Percentiles rank a stretch among this genome's conserved stretches.
Evolutionary conservation across 2,888 invertebrate genomes (phyloP).

Genomic region (Furcula furcula): DNA sequence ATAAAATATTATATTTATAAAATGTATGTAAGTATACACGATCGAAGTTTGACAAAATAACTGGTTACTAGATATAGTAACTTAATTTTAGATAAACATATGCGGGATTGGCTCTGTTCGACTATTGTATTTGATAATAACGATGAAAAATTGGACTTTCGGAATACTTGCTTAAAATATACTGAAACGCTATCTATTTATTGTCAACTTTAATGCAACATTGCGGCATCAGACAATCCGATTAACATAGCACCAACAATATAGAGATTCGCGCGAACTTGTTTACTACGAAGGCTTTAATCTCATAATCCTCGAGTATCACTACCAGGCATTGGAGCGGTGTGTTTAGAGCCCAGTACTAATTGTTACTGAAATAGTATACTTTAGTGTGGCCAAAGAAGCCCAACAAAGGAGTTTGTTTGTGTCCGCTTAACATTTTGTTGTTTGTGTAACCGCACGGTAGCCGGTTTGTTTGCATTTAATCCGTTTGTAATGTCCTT

Average conservation of each 20-base stretch:
- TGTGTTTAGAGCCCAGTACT: constrained; percentile 41
- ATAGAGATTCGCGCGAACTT: constrained; percentile 56
- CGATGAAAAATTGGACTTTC: no score
- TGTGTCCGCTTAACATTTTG: constrained; percentile 68
- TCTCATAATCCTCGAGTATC: constrained; percentile 73
- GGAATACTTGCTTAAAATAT: no score
- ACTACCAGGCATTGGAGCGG: constrained; percentile 50
- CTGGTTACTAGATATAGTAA: no score
- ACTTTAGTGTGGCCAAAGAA: constrained; percentile 46
- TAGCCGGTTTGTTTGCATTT: constrained; percentile 71
- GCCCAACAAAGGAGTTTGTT: constrained; percentile 68
- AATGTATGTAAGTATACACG: no score
- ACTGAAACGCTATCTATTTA: no score
- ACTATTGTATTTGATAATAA: no score
- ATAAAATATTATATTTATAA: no score
- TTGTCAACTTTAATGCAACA: no score
- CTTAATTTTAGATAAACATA: no score
- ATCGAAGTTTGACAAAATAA: no score
- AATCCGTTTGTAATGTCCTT: constrained; percentile 73
- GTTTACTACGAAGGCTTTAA: constrained; percentile 59
- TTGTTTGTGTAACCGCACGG: constrained; percentile 68
- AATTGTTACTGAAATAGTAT: constrained; percentile 63
- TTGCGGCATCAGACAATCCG: constrained; percentile 16
- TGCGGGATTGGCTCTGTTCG: no score
- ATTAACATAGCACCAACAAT: constrained; percentile 40